Evolutionary conservation across 2,888 invertebrate genomes (phyloP), one percentile per base, ranked within the genome.

Genomic region (Margaritifera margaritifera): DNA sequence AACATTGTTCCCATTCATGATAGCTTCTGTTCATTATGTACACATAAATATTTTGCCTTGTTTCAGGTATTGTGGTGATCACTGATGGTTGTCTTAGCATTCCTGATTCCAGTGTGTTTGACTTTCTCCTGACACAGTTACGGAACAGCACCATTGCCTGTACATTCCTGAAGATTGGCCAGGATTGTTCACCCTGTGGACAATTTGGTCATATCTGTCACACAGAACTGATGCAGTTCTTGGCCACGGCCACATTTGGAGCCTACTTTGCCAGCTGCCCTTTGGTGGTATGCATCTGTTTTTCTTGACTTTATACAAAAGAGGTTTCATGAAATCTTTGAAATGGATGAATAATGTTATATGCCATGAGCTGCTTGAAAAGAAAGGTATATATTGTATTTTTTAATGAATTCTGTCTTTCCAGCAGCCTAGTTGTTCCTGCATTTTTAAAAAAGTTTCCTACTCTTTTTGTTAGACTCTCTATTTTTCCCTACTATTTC

Each of bases 201-300:
- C 92, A 93, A 75, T 92, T 93, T 75, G 94, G 94, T 24, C 92
- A 93, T 81, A 92, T 94, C 24, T 93, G 94, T 25, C 94, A 94
- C 87, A 92, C 92, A 61, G 94, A 95, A 86, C 90, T 95, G 66
- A 92, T 95, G 90, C 92, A 93, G 84, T 95, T 95, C 88, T 92
- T 95, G 78, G 92, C 95, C 55, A 92, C 92, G 70, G 94, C 95
- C 25, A 95, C 95, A 6, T 92, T 93, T 85, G 95, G 95, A 68
- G 92, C 92, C 69, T 94, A 93, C 87, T 91, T 94, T 86, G 91
- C 92, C 64, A 91, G 90, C 64, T 91, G 92, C 80, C 92, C 93
- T 59, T 88, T 91, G 75, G 84, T 90, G 70, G 90, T 90, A 81
- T 66, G 80, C 42, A 42, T 42, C 42, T 3, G 42, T 42, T 42